These are phyloP conservation scores for Cephalopholis sonnerati DNA, from an alignment of 2,113 vertebrate species.

Conservation along the genomic window DNA sequence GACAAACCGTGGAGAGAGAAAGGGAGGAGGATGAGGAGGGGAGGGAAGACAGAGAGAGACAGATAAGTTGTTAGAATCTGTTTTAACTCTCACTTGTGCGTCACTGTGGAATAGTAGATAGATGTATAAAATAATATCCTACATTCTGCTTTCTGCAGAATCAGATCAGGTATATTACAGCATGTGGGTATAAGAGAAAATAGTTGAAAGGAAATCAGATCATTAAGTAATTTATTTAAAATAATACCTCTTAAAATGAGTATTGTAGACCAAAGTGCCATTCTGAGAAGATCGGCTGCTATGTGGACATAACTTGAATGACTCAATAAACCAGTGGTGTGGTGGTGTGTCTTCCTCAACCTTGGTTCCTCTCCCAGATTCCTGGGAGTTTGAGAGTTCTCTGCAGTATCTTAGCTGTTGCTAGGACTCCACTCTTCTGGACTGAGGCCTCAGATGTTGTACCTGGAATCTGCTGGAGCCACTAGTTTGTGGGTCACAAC, in stretches of 20 bases:
- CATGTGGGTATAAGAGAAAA: background rate
- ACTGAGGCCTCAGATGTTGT: too few relatives aligned
- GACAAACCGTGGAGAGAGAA: constrained; percentile 3
- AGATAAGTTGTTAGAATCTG: constrained; percentile 35
- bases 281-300: background rate
- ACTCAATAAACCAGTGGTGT: background rate
- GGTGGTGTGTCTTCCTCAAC: too few relatives aligned
- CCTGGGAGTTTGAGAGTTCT: too few relatives aligned
- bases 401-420: too few relatives aligned
- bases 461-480: too few relatives aligned
- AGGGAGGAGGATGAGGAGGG: background rate
- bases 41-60: background rate
- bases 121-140: constrained; percentile 11
- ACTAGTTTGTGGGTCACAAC: too few relatives aligned
- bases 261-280: background rate
- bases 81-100: constrained; percentile 26
- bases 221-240: background rate
- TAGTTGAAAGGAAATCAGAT: background rate
- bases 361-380: too few relatives aligned
- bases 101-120: constrained; percentile 28
- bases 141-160: constrained; percentile 4
- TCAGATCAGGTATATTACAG: constrained; percentile 13
- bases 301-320: background rate
- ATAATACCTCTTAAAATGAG: background rate
- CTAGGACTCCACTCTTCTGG: too few relatives aligned